phyloP scores from a whole-genome alignment of 1,140 invertebrate genomes.

The Apis florea region DNA sequence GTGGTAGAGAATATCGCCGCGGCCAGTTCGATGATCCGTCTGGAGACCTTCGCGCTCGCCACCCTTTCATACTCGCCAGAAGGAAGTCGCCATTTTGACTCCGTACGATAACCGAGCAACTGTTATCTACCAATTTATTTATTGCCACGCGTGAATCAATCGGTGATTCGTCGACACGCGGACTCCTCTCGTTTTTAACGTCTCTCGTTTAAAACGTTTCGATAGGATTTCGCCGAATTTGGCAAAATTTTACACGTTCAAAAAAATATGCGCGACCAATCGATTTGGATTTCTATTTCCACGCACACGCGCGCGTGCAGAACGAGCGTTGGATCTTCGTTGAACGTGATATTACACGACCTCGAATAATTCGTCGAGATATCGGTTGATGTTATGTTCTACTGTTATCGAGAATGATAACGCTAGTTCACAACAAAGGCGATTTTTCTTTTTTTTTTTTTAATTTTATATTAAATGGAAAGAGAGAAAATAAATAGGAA shows the following conservation, averaged over 20 bases:
- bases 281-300: no score
- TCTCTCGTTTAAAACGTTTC: neutral
- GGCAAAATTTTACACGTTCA: no score
- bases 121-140: conserved; percentile 70
- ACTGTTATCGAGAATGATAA: conserved; percentile 46
- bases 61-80: conserved; percentile 55
- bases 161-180: conserved; percentile 38
- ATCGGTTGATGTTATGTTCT: conserved; percentile 20
- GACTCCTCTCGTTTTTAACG: neutral
- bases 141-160: conserved; percentile 64
- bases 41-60: conserved; percentile 40
- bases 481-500: no score
- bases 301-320: no score
- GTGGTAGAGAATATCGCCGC: conserved; percentile 23
- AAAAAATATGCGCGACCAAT: no score
- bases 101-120: conserved; percentile 60
- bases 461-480: no score
- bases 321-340: neutral
- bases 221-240: neutral
- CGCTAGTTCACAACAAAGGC: neutral
- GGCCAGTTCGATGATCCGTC: conserved; percentile 43
- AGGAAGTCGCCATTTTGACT: conserved; percentile 69
- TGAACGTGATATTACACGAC: conserved; percentile 9
- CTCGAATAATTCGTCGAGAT: conserved; percentile 39
- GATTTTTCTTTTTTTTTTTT: neutral